Evolutionary conservation across 2,113 vertebrate species (phyloP), one percentile per base, ranked within the genome.

Genomic region (Meleagris gallopavo): DNA sequence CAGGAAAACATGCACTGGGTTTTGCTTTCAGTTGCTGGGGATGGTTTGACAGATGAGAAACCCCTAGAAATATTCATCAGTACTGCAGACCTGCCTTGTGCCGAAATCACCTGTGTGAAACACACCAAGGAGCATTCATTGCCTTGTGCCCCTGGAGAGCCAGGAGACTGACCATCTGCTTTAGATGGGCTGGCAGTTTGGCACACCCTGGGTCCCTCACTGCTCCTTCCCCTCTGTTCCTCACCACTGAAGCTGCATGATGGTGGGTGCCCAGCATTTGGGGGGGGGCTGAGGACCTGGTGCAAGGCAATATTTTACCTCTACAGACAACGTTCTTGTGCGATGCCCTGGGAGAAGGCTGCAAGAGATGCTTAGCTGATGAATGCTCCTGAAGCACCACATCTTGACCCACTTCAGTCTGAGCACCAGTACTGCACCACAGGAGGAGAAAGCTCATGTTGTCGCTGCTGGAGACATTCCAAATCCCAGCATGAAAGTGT

Each of bases 101-200:
- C 78, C 87, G 32, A 4, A 11, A 64, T 38, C n/a, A 30, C 55
- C 36, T 36, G 21, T 13, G 40, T 30, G 40, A 48, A 66, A 29
- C 18, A 36, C 1, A 0, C n/a, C 71, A 58, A 36, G 67, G 62
- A 91, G 18, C 25, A 54, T 55, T 54, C 58, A n/a, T 22, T 12
- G 38, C 12, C 29, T 67, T 27, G 9, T 0, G 2, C 25, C 43
- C 54, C 48, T 7, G 1, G 40, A 58, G 54, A 89, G 62, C 20
- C 0, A 3, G 14, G 48, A 95, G 22, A 79, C 43, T 65, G 15
- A 5, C 32, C 36, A 11, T 72, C 66, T 48, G 75, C 48, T 83
- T 50, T 0, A 0, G 66, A n/a, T n/a, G 67, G 71, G 75, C 46
- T 79, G 58, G 32, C 54, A 73, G 73, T 41, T 40, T 0, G 0